Base-by-base conservation (phyloP, 2,113 vertebrate species). In the Bubo bubo region DNA sequence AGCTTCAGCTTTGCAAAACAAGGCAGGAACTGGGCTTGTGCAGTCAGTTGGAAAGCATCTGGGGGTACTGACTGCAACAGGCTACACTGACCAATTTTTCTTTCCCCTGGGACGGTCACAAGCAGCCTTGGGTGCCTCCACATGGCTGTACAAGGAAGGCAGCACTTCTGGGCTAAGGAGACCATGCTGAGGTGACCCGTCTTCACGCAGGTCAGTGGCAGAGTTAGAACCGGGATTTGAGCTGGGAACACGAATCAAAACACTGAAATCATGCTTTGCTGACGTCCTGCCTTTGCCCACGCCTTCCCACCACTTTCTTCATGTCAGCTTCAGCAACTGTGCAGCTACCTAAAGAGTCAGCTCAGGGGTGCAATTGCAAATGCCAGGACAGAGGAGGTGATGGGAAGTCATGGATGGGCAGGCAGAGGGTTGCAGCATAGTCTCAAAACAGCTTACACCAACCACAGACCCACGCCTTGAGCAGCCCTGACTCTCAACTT, bases 201-300 rank as follows among this genome's bases (percentile, higher is more conserved):
- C 30, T 75, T 89, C 21, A 8, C 8, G 7, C 19, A 71, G 9
- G 14, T 34, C 60, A 72, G 56, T 17, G 12, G 56, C 56, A 87
- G 21, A 85, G 49, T 35, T 64, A 56, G 60, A 85, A 77, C 8
- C 1, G 3, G 30, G 13, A 35, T 47, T 72, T 83, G 26, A 56
- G 22, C 26, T 43, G 20, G n/a, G 28, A 82, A 43, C 5, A 58
- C 55, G 55, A 81, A 68, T 32, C 37, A 41, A 70, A 87, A 10
- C 14, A 26, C 12, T 26, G 23, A 41, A 95, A 60, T 34, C 5
- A 12, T 5, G 18, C 15, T 75, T 60, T 85, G n/a, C 37, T 72
- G 43, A 34, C 0, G 0, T 67, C 18, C 39, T 0, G 0, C 2
- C 26, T 76, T 84, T 32, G 27, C 63, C 18, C 30, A 11, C 7